Base-by-base conservation (phyloP, 2,888 invertebrate genomes). In the Acanthosepion pharaonis region DNA sequence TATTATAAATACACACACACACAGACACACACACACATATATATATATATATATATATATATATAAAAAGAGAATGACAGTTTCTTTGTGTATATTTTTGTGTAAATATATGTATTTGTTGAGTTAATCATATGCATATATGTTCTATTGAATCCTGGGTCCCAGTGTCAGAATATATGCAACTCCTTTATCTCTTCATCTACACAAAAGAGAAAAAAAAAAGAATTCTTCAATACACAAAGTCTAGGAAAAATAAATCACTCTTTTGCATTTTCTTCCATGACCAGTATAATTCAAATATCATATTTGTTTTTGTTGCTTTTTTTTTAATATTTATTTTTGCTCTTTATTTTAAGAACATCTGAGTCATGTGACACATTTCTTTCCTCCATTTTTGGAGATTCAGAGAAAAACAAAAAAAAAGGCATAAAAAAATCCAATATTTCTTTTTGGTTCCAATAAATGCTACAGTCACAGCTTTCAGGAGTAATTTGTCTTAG, bases 241-340 rank as follows among this genome's bases (percentile, higher is more conserved):
- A 78, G n/a, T 78, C 78, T 78, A 78, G 28, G 18, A 25, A 28
- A 28, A 78, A n/a, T n/a, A n/a, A n/a, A 78, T 78, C 15, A 9
- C 78, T 78, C 15, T 78, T 78, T n/a, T n/a, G n/a, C 78, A 78
- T 78, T 78, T 78, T 78, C n/a, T 78, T 78, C n/a, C n/a, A 15
- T 78, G 78, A 78, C 78, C 78, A 78, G 78, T n/a, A 78, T 78
- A 78, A 78, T 78, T 78, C n/a, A 78, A 78, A 78, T 78, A 78
- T 78, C 78, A 78, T 64, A 23, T 78, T 78, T 42, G 42, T 42
- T 42, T 42, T 42, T 42, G 42, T 42, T 42, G 42, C 42, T 42
- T 33, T n/a, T n/a, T n/a, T n/a, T n/a, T 15, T 18, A 78, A 78
- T 78, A 33, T 78, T 33, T 78, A n/a, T 78, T 78, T 78, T 78